phyloP scores from a whole-genome alignment of 2,888 invertebrate species.

The Pecten maximus region DNA sequence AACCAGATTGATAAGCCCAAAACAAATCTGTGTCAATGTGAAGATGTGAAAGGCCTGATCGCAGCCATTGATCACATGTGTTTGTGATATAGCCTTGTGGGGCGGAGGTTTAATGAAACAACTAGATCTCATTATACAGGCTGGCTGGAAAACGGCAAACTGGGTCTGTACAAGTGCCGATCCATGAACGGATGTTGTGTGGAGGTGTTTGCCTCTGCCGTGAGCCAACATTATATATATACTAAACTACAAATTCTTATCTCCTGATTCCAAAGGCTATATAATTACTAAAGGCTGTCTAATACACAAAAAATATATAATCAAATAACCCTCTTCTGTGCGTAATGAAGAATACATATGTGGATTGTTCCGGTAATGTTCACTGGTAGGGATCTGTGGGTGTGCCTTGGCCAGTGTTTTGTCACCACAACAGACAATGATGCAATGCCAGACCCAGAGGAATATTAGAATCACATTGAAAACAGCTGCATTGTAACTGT shows the following conservation, averaged over 20 bases:
- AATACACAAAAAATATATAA: neutral
- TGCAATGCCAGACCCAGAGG: neutral
- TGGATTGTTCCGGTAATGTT: neutral
- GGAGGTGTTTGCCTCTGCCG: neutral
- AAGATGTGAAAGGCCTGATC: constrained; percentile 7
- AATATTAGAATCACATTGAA: neutral
- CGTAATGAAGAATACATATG: neutral
- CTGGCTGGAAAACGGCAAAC: neutral
- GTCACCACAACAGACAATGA: neutral
- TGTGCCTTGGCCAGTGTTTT: neutral
- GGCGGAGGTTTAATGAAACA: neutral
- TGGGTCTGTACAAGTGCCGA: neutral
- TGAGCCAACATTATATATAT: neutral
- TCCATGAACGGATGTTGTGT: neutral
- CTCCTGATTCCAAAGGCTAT: neutral
- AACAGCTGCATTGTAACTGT: neutral
- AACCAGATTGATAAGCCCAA: neutral
- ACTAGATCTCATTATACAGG: neutral
- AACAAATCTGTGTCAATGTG: neutral
- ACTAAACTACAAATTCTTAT: neutral
- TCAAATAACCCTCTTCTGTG: neutral
- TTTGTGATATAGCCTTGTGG: constrained; percentile 19
- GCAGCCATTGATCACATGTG: neutral
- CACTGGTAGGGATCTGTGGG: neutral
- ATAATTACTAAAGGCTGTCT: neutral